Conservation (phyloP, 2,113 vertebrate species). For the Henicopernis longicauda region DNA sequence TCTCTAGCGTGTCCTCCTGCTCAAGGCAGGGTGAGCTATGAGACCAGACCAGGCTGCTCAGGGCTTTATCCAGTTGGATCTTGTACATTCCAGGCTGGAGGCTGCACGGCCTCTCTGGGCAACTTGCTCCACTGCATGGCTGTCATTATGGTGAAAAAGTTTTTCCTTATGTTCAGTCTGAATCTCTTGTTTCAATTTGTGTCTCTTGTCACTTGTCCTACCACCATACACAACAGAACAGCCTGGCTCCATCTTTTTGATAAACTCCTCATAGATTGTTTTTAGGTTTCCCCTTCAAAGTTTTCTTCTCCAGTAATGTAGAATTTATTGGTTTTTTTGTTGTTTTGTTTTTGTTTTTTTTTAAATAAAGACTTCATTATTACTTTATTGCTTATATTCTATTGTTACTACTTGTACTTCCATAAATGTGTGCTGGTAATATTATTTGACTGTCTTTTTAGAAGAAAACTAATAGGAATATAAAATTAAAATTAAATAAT, state of each 20-base stretch:
- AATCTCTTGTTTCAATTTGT: background rate
- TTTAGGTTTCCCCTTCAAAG: background rate
- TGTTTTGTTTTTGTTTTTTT: background rate
- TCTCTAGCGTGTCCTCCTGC: background rate
- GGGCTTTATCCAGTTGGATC: background rate
- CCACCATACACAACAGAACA: background rate
- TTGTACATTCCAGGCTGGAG: background rate
- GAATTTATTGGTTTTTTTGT: background rate
- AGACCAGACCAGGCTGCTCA: background rate
- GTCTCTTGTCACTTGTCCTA: background rate
- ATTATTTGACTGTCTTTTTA: background rate
- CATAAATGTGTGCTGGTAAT: background rate
- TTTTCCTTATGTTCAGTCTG: background rate
- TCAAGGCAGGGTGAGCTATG: background rate
- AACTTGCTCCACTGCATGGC: background rate
- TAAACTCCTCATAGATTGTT: background rate
- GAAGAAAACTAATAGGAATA: background rate
- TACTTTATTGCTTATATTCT: background rate
- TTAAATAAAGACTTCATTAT: background rate
- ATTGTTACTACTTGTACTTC: background rate
- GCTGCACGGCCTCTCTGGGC: background rate
- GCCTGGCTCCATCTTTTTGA: background rate
- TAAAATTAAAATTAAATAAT: background rate
- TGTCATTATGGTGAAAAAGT: background rate
- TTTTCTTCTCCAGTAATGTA: background rate